Base-by-base conservation (phyloP, 2,113 vertebrate genomes). In the Carassius auratus region DNA sequence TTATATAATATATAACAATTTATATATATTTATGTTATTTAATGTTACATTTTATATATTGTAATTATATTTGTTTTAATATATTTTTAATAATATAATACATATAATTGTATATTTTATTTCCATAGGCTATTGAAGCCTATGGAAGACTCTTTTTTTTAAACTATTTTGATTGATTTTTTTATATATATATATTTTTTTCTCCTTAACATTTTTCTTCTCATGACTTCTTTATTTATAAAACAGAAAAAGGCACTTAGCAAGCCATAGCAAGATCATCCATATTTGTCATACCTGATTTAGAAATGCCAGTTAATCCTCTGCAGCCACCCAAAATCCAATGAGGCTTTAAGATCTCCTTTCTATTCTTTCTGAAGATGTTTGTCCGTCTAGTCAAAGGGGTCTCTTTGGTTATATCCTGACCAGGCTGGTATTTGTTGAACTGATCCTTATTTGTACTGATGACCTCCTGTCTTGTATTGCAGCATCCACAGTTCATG, bases 401-500 rank as follows among this genome's bases (percentile, higher is more conserved):
- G 85, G 90, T 90, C 87, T 91, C 90, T 93, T 92, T 90, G 93
- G 94, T 91, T 94, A 92, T 94, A 93, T 95, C 95, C 94, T 93
- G 92, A 85, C 92, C 91, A 89, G 89, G 79, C 87, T 87, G 88
- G 89, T 94, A 92, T 95, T 96, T 96, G 94, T 93, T 92, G 92
- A 95, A 95, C 94, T 91, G 93, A 94, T 96, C 93, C 94, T 95
- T 93, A 91, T 90, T 90, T 91, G 92, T 91, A 88, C 88, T 87
- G 93, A 89, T 93, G 94, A 94, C 94, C 95, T 95, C 94, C 94
- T 93, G 91, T 89, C 88, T 91, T 90, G 91, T 91, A 86, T 94
- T 86, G 92, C 93, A 87, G 91, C 86, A 91, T 95, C 95, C 95
- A 95, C 79, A 94, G 94, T 94, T 95, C 96, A 97, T 97, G 94